These are phyloP conservation scores for Sanderia malayensis DNA, from an alignment of 30 jellyfish, hydroid and myxozoan species.

Conservation along the genomic window DNA sequence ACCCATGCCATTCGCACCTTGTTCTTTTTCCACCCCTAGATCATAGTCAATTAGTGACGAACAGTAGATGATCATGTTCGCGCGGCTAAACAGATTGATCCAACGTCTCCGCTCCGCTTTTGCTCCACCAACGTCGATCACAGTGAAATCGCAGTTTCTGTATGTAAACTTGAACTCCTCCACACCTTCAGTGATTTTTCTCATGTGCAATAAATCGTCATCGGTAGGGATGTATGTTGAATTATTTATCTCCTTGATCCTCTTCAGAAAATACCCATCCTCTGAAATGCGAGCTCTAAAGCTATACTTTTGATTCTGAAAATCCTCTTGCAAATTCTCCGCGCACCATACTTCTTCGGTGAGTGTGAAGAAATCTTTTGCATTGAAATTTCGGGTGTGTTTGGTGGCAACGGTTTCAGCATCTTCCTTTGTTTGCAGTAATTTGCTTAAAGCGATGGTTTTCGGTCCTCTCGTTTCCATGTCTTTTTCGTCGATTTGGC, in stretches of 20 bases:
- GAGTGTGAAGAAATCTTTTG: slow-evolving; percentile 28
- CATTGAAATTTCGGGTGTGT: slow-evolving; percentile 8
- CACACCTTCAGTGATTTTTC: slow-evolving; percentile 30
- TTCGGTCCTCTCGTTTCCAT: slow-evolving; percentile 31
- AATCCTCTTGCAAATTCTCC: slow-evolving; percentile 30
- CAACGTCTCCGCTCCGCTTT: slow-evolving; percentile 51
- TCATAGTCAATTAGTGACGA: slow-evolving; percentile 46
- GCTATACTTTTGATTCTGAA: slow-evolving; percentile 29
- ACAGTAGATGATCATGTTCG: slow-evolving; percentile 44
- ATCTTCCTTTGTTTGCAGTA: slow-evolving; percentile 18
- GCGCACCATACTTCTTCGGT: slow-evolving; percentile 49
- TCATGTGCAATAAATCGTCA: slow-evolving; percentile 42
- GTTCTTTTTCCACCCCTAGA: slow-evolving; percentile 33
- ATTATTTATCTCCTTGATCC: slow-evolving; percentile 24
- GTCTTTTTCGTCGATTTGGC: slow-evolving; percentile 22
- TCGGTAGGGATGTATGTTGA: slow-evolving; percentile 45
- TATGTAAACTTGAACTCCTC: slow-evolving; percentile 47
- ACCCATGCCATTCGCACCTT: slow-evolving; percentile 41
- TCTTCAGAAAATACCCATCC: slow-evolving; percentile 41
- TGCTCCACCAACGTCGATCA: slow-evolving; percentile 33
- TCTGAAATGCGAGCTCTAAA: slow-evolving; percentile 40
- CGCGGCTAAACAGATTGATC: slow-evolving; percentile 46
- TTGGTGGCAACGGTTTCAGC: slow-evolving; percentile 29
- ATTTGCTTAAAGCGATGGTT: slow-evolving; percentile 22
- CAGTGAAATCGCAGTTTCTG: slow-evolving; percentile 27